Evolutionary conservation across 2,888 invertebrate genomes (phyloP).

Genomic region (Pyrrhia umbra): DNA sequence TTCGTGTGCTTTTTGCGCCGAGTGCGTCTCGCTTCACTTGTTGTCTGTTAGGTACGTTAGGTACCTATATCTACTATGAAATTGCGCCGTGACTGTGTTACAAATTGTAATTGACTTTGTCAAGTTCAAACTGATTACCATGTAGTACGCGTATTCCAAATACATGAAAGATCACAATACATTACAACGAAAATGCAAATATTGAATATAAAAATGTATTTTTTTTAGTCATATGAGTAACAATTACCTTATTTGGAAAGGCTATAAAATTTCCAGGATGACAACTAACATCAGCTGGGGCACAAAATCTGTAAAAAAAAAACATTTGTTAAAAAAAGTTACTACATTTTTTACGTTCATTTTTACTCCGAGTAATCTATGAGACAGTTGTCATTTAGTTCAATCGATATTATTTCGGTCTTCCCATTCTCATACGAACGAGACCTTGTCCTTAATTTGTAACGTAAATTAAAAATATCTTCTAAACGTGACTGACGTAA

Average conservation of each 20-base stretch:
- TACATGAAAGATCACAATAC: constrained; percentile 1
- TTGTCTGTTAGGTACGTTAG: constrained; percentile 37
- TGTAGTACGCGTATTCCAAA: constrained; percentile 13
- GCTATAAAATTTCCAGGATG: constrained; percentile 72
- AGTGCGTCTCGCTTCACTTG: constrained; percentile 65
- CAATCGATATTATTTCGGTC: constrained; percentile 53
- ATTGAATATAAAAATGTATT: not conserved
- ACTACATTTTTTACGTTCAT: not conserved
- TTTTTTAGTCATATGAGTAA: not conserved
- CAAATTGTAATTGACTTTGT: constrained; percentile 47
- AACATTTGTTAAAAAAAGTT: constrained; percentile 21
- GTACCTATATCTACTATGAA: constrained; percentile 43
- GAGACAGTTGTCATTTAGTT: constrained; percentile 42
- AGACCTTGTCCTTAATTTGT: constrained; percentile 70
- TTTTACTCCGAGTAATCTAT: not conserved
- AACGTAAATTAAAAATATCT: constrained; percentile 51
- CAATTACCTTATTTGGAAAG: constrained; percentile 61
- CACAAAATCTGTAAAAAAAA: constrained; percentile 71
- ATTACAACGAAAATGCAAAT: not conserved
- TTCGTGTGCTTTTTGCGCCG: constrained; percentile 67
- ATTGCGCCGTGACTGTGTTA: constrained; percentile 51
- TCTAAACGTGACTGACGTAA: constrained; percentile 37
- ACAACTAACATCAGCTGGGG: constrained; percentile 30
- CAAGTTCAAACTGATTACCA: constrained; percentile 54
- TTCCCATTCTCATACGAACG: constrained; percentile 48